Percentiles rank a stretch among this genome's conserved stretches.
phyloP scores from a whole-genome alignment of 2,797 vertebrate species.

The Pseudochirops corinnae region DNA sequence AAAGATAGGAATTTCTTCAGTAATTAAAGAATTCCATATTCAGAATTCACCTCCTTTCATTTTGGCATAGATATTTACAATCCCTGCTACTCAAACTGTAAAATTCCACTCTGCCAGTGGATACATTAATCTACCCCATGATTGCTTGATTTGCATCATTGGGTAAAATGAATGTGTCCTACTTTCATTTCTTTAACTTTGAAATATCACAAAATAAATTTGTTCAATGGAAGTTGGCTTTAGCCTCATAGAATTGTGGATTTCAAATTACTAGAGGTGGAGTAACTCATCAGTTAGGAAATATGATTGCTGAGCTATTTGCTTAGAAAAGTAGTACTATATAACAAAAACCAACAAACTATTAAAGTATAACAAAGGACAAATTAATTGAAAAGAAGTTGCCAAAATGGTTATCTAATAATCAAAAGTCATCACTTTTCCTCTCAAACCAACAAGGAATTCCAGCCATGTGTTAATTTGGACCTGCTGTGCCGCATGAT shows the following conservation, averaged over 20 bases:
- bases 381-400: background rate
- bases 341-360: background rate
- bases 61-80: background rate
- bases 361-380: background rate
- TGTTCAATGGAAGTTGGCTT: background rate
- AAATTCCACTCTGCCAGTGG: background rate
- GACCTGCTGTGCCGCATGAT: background rate
- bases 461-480: background rate
- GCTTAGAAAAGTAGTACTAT: background rate
- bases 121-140: background rate
- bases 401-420: background rate
- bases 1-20: background rate
- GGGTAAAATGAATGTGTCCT: background rate
- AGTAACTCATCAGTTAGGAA: background rate
- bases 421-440: background rate
- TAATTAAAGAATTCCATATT: background rate
- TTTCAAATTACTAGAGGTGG: background rate
- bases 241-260: background rate
- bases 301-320: background rate
- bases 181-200: background rate
- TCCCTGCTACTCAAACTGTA: no score
- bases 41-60: background rate
- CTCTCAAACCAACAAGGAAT: background rate
- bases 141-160: background rate
- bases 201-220: background rate